phyloP scores from a whole-genome alignment of 2,113 vertebrate species.

The Salminus brasiliensis region DNA sequence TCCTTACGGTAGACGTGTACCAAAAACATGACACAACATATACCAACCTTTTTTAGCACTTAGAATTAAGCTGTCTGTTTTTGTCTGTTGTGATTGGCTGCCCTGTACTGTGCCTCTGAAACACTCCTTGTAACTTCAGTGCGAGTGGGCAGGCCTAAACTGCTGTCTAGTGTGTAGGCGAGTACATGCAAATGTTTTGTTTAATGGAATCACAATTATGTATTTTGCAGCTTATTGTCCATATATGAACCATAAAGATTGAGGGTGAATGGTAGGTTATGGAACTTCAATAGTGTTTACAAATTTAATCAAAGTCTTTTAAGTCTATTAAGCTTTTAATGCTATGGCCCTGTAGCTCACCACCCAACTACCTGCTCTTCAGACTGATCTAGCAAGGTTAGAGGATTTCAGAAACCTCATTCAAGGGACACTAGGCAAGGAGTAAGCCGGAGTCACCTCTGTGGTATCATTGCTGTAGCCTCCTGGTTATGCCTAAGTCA shows the following conservation, averaged over 20 bases:
- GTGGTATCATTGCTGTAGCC: conserved; percentile 7
- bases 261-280: no score
- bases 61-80: no score
- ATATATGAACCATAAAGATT: no score
- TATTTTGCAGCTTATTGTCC: background rate
- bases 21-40: no score
- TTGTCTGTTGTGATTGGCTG: background rate
- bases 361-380: background rate
- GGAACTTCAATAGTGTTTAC: no score
- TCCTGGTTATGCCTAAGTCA: conserved; percentile 22
- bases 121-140: background rate
- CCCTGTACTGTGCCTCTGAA: background rate
- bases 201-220: background rate
- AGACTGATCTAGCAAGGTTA: background rate
- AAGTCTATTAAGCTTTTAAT: no score
- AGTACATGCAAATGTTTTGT: background rate
- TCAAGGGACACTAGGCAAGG: background rate
- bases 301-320: background rate
- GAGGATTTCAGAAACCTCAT: background rate
- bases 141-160: no score
- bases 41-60: no score
- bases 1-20: no score
- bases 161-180: background rate
- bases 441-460: conserved; percentile 8
- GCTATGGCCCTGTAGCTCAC: no score